Percentiles rank a stretch among this genome's conserved stretches.
These are phyloP conservation scores for Pomatostomus ruficeps DNA, from an alignment of 2,113 vertebrate species.

Conservation along the genomic window DNA sequence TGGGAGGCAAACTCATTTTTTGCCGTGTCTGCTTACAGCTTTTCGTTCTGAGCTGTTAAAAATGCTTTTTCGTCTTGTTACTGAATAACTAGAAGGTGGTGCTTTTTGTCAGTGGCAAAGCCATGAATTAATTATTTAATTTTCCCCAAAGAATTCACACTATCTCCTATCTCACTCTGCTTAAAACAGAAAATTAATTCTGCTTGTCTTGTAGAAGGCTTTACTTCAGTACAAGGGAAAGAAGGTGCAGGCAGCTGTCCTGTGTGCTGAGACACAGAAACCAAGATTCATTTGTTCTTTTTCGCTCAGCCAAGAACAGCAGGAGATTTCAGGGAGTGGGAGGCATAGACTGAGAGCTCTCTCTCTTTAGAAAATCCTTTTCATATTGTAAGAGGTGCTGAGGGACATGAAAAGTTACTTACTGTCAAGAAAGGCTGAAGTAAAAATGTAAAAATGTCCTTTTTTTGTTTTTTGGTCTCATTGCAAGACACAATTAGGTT, in stretches of 20 bases:
- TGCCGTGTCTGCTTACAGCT: not conserved
- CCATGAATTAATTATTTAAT: not conserved
- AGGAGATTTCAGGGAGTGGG: not conserved
- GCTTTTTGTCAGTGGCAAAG: not conserved
- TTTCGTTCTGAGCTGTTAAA: not conserved
- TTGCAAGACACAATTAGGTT: not conserved
- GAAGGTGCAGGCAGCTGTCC: not conserved
- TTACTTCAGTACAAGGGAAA: not conserved
- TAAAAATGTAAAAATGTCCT: not conserved
- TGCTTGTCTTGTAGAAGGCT: not conserved
- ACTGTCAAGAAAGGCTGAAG: not conserved
- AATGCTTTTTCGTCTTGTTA: not conserved
- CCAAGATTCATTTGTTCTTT: not conserved
- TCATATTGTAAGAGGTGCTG: not conserved
- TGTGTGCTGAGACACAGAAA: not conserved
- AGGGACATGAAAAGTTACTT: not conserved
- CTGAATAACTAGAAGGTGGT: not conserved
- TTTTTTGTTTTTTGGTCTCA: not conserved
- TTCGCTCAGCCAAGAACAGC: not conserved
- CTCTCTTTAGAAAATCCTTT: not conserved
- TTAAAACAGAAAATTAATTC: not conserved
- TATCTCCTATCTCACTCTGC: not conserved
- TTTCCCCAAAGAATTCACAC: not conserved
- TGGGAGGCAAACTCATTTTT: not conserved
- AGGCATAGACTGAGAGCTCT: not conserved